Conservation (phyloP, 2,888 invertebrate species). For the Drosophila recens region DNA sequence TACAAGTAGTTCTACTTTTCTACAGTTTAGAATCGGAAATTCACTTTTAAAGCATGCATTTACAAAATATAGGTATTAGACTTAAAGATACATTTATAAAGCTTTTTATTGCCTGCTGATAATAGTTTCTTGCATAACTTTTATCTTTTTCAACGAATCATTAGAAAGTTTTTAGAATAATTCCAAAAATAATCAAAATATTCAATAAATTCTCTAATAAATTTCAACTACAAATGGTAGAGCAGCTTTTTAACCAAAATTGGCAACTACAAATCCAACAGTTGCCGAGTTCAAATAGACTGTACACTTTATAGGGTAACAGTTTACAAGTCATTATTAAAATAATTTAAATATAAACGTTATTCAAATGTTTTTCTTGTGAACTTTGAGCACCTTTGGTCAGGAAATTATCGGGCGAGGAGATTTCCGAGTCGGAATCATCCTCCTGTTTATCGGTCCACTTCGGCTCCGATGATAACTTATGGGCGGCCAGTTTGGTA, state of each 20-base stretch:
- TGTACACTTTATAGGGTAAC: neutral
- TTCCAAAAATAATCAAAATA: neutral
- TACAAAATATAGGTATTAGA: too few relatives aligned
- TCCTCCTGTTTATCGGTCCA: slow-evolving; percentile 87
- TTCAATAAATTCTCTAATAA: neutral
- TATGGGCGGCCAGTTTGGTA: slow-evolving; percentile 82
- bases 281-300: slow-evolving; percentile 1
- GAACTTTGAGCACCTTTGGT: slow-evolving; percentile 87
- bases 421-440: slow-evolving; percentile 93
- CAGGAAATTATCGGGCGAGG: slow-evolving; percentile 91
- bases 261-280: neutral
- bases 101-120: neutral
- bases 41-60: slow-evolving; percentile 4
- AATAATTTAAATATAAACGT: neutral
- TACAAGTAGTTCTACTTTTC: neutral
- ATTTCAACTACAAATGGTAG: neutral
- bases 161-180: neutral
- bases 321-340: neutral
- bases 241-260: neutral
- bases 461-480: slow-evolving; percentile 82
- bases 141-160: neutral
- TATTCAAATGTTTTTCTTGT: neutral
- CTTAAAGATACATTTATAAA: neutral
- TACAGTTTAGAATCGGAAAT: neutral
- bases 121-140: neutral